Percentiles rank a stretch among this genome's conserved stretches.
Evolutionary conservation across 2,888 invertebrate genomes (phyloP).

Genomic region (Patella pellucida): DNA sequence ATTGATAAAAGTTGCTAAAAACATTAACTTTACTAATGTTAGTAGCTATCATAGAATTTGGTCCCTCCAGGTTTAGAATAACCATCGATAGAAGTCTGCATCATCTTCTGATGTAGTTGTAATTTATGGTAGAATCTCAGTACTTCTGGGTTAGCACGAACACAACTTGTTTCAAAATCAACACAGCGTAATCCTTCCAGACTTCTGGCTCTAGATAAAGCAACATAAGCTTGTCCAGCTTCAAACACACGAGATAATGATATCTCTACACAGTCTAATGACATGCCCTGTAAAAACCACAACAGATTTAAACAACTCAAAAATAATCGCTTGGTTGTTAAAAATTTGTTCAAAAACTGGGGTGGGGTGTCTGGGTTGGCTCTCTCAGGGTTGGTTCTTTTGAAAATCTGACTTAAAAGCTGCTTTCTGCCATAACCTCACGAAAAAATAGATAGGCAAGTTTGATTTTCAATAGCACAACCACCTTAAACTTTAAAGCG

Average conservation of each 20-base stretch:
- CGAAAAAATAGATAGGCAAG: no score
- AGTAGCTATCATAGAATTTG: neutral
- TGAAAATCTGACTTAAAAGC: no score
- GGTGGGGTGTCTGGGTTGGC: no score
- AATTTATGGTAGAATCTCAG: conserved; percentile 80
- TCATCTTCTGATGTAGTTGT: conserved; percentile 50
- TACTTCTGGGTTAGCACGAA: conserved; percentile 89
- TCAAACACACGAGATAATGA: conserved; percentile 92
- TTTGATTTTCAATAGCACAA: no score
- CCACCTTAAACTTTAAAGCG: no score
- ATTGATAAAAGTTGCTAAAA: no score
- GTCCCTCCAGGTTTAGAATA: conserved; percentile 23
- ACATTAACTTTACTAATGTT: neutral
- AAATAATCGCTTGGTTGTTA: neutral
- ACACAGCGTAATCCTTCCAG: conserved; percentile 86
- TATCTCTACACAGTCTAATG: conserved; percentile 95
- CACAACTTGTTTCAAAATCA: conserved; percentile 88
- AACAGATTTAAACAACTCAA: neutral
- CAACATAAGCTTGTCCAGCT: conserved; percentile 96
- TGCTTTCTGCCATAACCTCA: no score
- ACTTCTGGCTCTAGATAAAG: conserved; percentile 91
- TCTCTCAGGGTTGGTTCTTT: no score
- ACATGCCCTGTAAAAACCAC: conserved; percentile 82
- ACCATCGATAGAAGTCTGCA: conserved; percentile 43
- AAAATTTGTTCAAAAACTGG: neutral